These are phyloP conservation scores for Tyto alba DNA, from an alignment of 2,113 vertebrate species.

Conservation along the genomic window DNA sequence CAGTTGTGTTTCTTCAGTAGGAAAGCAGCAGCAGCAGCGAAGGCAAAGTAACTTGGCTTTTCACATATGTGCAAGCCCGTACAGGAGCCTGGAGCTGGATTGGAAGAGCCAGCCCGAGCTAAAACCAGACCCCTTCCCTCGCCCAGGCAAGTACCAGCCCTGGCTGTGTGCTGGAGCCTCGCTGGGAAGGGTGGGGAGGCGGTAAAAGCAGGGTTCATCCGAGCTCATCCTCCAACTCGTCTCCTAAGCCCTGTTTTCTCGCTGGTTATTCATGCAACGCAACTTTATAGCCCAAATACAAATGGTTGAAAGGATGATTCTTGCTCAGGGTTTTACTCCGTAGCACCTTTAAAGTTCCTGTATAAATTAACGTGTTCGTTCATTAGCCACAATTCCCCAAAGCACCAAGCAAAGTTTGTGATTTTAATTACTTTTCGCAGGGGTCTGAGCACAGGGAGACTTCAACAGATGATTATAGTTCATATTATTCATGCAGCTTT, in stretches of 20 bases:
- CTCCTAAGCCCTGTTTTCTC: neutral
- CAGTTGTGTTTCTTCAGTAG: neutral
- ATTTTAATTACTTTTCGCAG: slow-evolving; percentile 59
- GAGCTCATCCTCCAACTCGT: neutral
- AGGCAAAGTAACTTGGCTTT: neutral
- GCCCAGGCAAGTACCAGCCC: neutral
- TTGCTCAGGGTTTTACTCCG: neutral
- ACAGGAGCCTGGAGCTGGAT: neutral
- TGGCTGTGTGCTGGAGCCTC: fast-evolving
- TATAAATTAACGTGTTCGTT: neutral
- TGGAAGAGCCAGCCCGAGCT: neutral
- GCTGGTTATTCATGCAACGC: neutral
- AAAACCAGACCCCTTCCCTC: neutral
- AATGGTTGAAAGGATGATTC: neutral
- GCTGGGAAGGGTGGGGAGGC: neutral
- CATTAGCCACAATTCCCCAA: slow-evolving; percentile 29
- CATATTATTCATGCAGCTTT: slow-evolving; percentile 28
- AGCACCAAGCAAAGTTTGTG: slow-evolving; percentile 6
- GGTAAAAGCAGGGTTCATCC: fast-evolving
- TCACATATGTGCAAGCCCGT: fast-evolving
- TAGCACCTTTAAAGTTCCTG: neutral
- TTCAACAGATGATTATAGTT: neutral
- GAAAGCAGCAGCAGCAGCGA: neutral
- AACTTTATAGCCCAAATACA: neutral
- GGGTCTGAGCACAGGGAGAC: neutral